phyloP scores from a whole-genome alignment of 2,113 vertebrate species.

The Phainopepla nitens region DNA sequence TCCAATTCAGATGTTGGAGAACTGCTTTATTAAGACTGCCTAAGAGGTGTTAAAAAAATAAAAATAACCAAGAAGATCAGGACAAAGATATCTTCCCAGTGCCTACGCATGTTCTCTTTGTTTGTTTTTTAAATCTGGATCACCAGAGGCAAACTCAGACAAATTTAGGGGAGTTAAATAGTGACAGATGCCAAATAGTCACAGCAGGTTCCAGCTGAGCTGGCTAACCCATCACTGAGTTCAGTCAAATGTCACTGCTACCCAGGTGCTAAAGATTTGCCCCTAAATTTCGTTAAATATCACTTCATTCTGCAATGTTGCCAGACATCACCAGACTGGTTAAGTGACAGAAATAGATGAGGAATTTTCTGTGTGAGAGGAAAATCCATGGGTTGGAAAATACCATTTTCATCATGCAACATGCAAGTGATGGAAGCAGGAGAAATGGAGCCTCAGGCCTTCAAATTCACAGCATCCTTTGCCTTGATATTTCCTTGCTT shows the following conservation, averaged over 20 bases:
- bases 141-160: neutral
- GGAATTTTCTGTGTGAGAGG: neutral
- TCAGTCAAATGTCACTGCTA: neutral
- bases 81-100: constrained; percentile 23
- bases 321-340: neutral
- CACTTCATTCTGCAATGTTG: neutral
- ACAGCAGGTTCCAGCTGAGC: neutral
- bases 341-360: neutral
- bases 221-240: neutral
- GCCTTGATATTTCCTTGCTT: neutral
- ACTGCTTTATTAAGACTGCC: constrained; percentile 53
- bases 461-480: neutral
- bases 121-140: constrained; percentile 16
- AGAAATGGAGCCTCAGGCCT: neutral
- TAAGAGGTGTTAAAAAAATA: constrained; percentile 54
- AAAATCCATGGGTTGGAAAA: neutral
- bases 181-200: neutral
- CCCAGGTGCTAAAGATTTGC: neutral
- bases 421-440: neutral
- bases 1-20: constrained; percentile 65
- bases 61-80: constrained; percentile 23
- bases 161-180: neutral
- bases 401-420: neutral
- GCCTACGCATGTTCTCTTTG: constrained; percentile 1
- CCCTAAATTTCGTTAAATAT: neutral